phyloP scores from a whole-genome alignment of 1,140 invertebrate species.

The Cydia pomonella region DNA sequence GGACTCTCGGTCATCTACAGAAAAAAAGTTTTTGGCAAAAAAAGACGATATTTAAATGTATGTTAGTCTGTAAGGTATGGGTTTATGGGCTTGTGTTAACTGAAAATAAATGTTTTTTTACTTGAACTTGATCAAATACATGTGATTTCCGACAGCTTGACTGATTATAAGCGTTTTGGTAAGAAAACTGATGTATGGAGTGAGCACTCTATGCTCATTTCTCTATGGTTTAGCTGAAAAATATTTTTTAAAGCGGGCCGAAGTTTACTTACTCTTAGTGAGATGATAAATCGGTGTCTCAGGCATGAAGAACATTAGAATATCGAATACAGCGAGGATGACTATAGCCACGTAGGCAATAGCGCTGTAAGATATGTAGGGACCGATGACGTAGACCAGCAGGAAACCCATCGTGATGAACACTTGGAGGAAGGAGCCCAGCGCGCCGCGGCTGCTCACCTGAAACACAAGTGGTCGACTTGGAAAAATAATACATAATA shows the following conservation, averaged over 20 bases:
- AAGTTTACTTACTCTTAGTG: conserved; percentile 69
- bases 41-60: no score
- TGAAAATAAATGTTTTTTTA: no score
- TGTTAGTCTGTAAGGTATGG: no score
- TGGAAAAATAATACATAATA: no score
- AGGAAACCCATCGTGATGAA: conserved; percentile 89
- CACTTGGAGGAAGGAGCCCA: conserved; percentile 91
- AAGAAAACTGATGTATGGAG: no score
- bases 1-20: conserved; percentile 79
- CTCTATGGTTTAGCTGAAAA: no score
- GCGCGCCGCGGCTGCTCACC: conserved; percentile 86
- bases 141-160: no score
- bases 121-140: no score
- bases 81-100: no score
- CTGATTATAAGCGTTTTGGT: no score
- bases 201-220: no score
- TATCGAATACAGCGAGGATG: conserved; percentile 83
- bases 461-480: conserved; percentile 60
- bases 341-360: conserved; percentile 84
- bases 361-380: conserved; percentile 84
- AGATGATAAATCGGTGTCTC: conserved; percentile 90
- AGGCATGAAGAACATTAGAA: conserved; percentile 88
- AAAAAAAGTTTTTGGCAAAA: neutral
- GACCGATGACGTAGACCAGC: conserved; percentile 88
- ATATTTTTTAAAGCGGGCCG: no score